Conservation (phyloP, 2,797 vertebrate species). For the Cercopithecus hamlyni region DNA sequence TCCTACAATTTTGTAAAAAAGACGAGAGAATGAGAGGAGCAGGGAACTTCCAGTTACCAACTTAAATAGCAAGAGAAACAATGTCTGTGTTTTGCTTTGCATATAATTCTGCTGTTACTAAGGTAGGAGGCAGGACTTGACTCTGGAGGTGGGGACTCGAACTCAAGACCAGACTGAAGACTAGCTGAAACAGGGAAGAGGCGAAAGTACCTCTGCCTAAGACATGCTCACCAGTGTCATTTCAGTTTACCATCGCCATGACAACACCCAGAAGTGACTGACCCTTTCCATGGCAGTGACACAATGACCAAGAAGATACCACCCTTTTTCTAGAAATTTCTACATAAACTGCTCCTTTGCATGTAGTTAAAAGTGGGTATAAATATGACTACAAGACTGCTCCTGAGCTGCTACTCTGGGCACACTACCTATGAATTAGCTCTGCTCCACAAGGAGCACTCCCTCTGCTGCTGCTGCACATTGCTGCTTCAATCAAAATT, state of each 20-base stretch:
- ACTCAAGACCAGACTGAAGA: background rate
- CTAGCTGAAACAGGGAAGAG: background rate
- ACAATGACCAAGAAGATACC: background rate
- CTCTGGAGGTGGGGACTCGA: background rate
- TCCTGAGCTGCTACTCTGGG: background rate
- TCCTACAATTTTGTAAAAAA: constrained; percentile 5
- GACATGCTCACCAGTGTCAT: background rate
- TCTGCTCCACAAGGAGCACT: background rate
- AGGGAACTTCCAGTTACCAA: background rate
- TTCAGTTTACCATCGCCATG: background rate
- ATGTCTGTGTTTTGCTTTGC: background rate
- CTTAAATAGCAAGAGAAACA: background rate
- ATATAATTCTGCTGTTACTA: background rate
- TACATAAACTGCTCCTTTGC: background rate
- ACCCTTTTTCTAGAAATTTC: background rate
- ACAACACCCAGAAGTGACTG: background rate
- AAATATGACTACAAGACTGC: background rate
- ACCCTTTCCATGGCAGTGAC: background rate
- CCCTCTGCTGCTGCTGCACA: background rate
- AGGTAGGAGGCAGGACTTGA: background rate
- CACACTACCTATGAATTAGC: background rate
- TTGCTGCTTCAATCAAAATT: background rate
- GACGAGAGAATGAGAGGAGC: background rate
- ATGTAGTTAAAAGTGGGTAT: background rate
- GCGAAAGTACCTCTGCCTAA: background rate